Percentiles rank a stretch among this genome's conserved stretches.
phyloP scores from a whole-genome alignment of 2,888 invertebrate species.

The Hirtodrosophila duncani region DNA sequence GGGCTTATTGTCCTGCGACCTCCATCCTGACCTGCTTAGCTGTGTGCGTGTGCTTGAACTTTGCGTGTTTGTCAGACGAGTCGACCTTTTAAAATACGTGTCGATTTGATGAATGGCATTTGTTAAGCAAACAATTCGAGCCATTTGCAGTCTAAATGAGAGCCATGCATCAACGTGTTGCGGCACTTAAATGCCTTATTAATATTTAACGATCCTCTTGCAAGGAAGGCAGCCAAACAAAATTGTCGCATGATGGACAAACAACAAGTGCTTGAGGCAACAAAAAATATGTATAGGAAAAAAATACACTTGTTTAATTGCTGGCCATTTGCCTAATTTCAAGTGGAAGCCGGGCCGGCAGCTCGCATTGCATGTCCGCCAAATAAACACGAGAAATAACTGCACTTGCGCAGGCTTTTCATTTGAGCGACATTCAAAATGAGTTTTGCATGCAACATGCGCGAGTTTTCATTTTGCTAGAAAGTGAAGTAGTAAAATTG shows the following conservation, averaged over 20 bases:
- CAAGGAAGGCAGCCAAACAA: too few species aligned
- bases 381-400: slow-evolving; percentile 60
- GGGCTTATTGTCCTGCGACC: background rate
- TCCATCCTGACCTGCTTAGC: background rate
- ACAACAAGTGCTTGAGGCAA: background rate
- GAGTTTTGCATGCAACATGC: slow-evolving; percentile 65
- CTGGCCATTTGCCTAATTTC: slow-evolving; percentile 56
- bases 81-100: slow-evolving; percentile 43
- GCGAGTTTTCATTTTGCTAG: slow-evolving; percentile 15
- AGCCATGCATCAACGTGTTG: slow-evolving; percentile 62
- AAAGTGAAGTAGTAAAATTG: background rate
- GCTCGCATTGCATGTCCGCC: slow-evolving; percentile 38
- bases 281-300: slow-evolving; percentile 31
- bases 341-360: slow-evolving; percentile 33
- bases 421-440: slow-evolving; percentile 53
- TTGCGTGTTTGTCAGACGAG: slow-evolving; percentile 42
- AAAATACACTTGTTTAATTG: slow-evolving; percentile 48
- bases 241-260: too few species aligned
- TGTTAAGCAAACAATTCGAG: slow-evolving; percentile 67
- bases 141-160: slow-evolving; percentile 64
- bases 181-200: slow-evolving; percentile 66
- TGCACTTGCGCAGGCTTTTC: slow-evolving; percentile 60
- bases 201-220: slow-evolving; percentile 56
- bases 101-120: slow-evolving; percentile 71
- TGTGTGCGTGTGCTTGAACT: too few species aligned